phyloP scores from a whole-genome alignment of 2,113 vertebrate genomes.

The Apistogramma diplotaenia region DNA sequence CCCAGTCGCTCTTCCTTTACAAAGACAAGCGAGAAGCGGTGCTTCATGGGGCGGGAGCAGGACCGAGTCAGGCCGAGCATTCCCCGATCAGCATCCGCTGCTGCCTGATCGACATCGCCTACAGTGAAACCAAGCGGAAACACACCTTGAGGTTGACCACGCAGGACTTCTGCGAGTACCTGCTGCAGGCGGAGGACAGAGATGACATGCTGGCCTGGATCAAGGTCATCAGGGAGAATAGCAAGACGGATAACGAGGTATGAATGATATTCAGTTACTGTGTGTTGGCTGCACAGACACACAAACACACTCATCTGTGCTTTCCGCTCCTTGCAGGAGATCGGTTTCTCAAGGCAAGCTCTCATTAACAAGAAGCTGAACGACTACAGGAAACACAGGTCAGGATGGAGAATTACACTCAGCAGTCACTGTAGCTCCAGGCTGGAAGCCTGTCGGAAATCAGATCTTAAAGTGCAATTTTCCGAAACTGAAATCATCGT shows the following conservation, averaged over 20 bases:
- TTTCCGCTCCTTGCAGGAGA: slow-evolving; percentile 77
- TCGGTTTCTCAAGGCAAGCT: slow-evolving; percentile 90
- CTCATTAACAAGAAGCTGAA: slow-evolving; percentile 98
- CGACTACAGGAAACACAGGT: slow-evolving; percentile 90
- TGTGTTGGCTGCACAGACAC: background rate
- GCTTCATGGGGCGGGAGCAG: slow-evolving; percentile 68
- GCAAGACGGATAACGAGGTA: slow-evolving; percentile 95
- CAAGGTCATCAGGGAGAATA: slow-evolving; percentile 92
- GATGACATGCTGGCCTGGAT: slow-evolving; percentile 99
- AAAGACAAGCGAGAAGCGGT: slow-evolving; percentile 93
- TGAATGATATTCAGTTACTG: slow-evolving; percentile 26
- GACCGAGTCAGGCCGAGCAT: slow-evolving; percentile 83
- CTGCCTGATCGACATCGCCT: slow-evolving; percentile 97
- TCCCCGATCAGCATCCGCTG: slow-evolving; percentile 91
- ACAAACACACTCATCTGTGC: background rate
- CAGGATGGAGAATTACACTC: background rate
- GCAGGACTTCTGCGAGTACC: slow-evolving; percentile 97
- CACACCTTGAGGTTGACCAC: slow-evolving; percentile 95
- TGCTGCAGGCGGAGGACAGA: slow-evolving; percentile 95
- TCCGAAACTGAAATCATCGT: background rate
- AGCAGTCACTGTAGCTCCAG: background rate
- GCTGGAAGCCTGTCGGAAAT: background rate
- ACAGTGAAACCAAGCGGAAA: slow-evolving; percentile 96
- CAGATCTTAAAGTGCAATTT: background rate
- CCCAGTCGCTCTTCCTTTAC: slow-evolving; percentile 90